phyloP scores from a whole-genome alignment of 2,113 vertebrate genomes.

The Scatophagus argus region DNA sequence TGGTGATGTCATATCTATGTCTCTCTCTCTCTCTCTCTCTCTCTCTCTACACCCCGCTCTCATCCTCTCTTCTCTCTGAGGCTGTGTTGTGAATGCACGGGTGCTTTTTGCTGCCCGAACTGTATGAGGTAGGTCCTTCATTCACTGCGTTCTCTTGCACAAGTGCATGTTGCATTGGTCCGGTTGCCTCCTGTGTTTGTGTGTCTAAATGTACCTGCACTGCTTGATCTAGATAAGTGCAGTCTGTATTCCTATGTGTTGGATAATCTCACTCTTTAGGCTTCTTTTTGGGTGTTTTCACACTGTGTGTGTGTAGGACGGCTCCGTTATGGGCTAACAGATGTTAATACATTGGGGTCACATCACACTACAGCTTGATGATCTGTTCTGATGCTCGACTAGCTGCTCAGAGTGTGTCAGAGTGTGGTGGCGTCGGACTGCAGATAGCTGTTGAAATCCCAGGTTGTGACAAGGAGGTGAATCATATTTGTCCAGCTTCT shows the following conservation, averaged over 20 bases:
- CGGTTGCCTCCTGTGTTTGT: not conserved
- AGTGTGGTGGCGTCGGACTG: conserved; percentile 13
- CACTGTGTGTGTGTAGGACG: conserved; percentile 2
- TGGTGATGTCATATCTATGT: conserved; percentile 77
- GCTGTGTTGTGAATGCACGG: conserved; percentile 60
- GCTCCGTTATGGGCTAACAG: not conserved
- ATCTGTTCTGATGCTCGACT: not conserved
- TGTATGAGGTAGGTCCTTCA: conserved; percentile 70
- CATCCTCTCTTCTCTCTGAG: conserved; percentile 37
- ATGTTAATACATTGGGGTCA: conserved; percentile 17
- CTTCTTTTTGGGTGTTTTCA: not conserved
- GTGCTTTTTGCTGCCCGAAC: conserved; percentile 56
- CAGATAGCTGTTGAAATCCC: conserved; percentile 7
- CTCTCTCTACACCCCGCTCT: conserved; percentile 11
- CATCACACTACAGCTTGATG: conserved; percentile 21
- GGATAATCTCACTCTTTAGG: not conserved
- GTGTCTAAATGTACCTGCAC: not conserved
- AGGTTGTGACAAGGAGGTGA: not conserved
- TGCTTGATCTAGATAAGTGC: not conserved
- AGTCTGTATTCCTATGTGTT: not conserved
- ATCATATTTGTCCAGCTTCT: not conserved
- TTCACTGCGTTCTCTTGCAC: conserved; percentile 16
- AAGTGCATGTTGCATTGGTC: conserved; percentile 25
- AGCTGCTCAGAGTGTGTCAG: conserved; percentile 5
- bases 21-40: conserved; percentile 34